A percentile compares a stretch with the other conserved stretches of the same genome.
Evolutionary conservation across 53 echinoderm and acorn worm genomes (phyloP).

Genomic region (Patiria pectinifera): DNA sequence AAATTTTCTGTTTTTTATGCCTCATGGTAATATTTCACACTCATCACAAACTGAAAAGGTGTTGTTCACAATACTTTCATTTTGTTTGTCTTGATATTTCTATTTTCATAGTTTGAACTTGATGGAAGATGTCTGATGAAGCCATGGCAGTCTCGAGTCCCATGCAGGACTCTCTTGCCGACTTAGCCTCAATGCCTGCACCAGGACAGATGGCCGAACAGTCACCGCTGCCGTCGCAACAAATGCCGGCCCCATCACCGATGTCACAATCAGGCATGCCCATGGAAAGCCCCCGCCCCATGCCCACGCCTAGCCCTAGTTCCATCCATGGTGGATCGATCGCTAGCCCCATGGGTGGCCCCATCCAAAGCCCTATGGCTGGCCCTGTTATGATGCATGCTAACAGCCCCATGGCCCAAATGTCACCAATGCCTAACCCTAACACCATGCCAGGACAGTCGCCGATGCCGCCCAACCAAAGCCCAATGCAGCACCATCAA

Average conservation of each 20-base stretch:
- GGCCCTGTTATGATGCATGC: constrained; percentile 74
- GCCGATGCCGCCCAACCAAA: constrained; percentile 82
- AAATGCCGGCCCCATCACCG: constrained; percentile 57
- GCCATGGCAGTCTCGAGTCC: constrained; percentile 68
- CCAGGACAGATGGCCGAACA: constrained; percentile 69
- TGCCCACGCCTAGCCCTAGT: constrained; percentile 69
- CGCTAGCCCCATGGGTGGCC: constrained; percentile 66
- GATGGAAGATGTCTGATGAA: constrained; percentile 63
- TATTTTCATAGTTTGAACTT: constrained; percentile 22
- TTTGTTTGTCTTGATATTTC: not conserved
- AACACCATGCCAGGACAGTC: constrained; percentile 76
- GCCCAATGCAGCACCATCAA: constrained; percentile 77
- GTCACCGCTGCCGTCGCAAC: constrained; percentile 56
- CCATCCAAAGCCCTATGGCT: constrained; percentile 89
- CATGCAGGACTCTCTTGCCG: constrained; percentile 67
- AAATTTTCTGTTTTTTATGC: no score
- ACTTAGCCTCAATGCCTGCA: constrained; percentile 72
- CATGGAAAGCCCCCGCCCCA: constrained; percentile 65
- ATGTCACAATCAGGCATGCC: constrained; percentile 59
- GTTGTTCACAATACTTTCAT: not conserved
- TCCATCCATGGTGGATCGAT: constrained; percentile 53
- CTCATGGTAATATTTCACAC: no score
- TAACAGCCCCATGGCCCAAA: constrained; percentile 71
- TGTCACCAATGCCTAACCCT: constrained; percentile 86
- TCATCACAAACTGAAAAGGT: no score